phyloP scores from a whole-genome alignment of 2,888 invertebrate species.

The Caenorhabditis sp. region DNA sequence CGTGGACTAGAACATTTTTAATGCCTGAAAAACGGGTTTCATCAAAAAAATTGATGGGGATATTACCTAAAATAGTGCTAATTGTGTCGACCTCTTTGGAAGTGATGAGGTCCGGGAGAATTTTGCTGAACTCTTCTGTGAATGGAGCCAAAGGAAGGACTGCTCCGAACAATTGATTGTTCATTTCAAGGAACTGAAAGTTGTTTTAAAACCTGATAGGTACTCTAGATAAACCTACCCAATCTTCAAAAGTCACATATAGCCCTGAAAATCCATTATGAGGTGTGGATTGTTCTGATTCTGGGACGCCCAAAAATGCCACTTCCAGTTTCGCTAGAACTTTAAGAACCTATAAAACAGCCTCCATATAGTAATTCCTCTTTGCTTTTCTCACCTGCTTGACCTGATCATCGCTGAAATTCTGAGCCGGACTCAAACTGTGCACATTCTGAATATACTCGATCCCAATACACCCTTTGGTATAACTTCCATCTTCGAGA shows the following conservation, averaged over 20 bases:
- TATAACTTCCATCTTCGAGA: conserved; percentile 17
- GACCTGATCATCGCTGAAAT: conserved; percentile 31
- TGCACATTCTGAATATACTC: conserved; percentile 31
- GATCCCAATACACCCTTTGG: conserved; percentile 46
- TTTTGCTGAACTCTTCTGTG: conserved; percentile 7
- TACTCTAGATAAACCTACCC: conserved; percentile 1
- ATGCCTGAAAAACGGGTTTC: too few relatives aligned
- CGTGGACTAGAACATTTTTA: conserved; percentile 35
- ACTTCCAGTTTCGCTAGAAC: conserved; percentile 18
- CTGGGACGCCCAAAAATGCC: conserved; percentile 14
- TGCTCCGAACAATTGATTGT: conserved; percentile 20
- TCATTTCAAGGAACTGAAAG: conserved; percentile 16
- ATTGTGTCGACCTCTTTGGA: conserved; percentile 19
- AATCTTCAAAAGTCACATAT: conserved; percentile 23
- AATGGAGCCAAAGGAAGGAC: conserved; percentile 21
- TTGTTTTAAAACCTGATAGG: too few relatives aligned
- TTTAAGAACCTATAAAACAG: conserved; percentile 15
- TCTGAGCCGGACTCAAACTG: conserved; percentile 25
- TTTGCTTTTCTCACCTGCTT: conserved; percentile 1
- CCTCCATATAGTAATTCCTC: too few relatives aligned
- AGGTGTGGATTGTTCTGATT: conserved; percentile 15
- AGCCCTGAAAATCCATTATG: conserved; percentile 27
- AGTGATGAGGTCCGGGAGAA: conserved; percentile 20
- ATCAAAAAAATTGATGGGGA: too few relatives aligned
- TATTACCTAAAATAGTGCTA: background rate